These are phyloP conservation scores for Pomacea canaliculata DNA, from an alignment of 2,888 invertebrate genomes.

Conservation along the genomic window DNA sequence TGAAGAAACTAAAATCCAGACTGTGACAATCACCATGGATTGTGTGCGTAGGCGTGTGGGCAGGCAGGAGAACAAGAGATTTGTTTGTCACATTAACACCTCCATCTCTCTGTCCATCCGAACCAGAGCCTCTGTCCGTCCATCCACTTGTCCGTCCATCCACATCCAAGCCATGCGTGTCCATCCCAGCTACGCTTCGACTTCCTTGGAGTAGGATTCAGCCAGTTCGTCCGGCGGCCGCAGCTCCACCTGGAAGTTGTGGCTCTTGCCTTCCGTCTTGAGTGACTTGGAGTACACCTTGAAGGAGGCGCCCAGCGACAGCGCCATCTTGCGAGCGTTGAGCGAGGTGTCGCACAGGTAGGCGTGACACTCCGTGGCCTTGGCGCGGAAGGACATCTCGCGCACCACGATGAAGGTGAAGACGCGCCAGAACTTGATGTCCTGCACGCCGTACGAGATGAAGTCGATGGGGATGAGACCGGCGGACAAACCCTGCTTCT, in stretches of 20 bases:
- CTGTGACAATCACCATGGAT: too few relatives aligned
- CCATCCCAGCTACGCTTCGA: slow-evolving; percentile 38
- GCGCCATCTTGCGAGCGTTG: slow-evolving; percentile 58
- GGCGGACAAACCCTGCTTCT: slow-evolving; percentile 37
- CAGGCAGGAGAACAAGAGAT: too few relatives aligned
- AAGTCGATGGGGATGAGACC: slow-evolving; percentile 65
- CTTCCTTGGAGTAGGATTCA: slow-evolving; percentile 42
- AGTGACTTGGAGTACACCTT: slow-evolving; percentile 53
- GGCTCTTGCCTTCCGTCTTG: slow-evolving; percentile 47
- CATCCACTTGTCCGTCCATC: too few relatives aligned
- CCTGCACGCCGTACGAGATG: slow-evolving; percentile 69
- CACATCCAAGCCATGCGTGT: too few relatives aligned
- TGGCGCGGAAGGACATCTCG: slow-evolving; percentile 57
- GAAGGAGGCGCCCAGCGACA: slow-evolving; percentile 58
- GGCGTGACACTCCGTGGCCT: slow-evolving; percentile 64
- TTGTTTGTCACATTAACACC: too few relatives aligned
- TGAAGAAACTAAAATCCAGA: too few relatives aligned
- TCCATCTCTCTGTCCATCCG: too few relatives aligned
- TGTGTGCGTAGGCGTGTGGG: too few relatives aligned
- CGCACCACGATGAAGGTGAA: slow-evolving; percentile 68
- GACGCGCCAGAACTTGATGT: slow-evolving; percentile 65
- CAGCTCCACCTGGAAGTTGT: slow-evolving; percentile 60
- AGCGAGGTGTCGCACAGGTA: slow-evolving; percentile 63
- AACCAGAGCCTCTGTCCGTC: too few relatives aligned
- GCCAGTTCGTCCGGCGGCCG: slow-evolving; percentile 60